These are phyloP conservation scores for Scomberomorus guttatus DNA, from an alignment of 2,797 vertebrate genomes.

Conservation along the genomic window DNA sequence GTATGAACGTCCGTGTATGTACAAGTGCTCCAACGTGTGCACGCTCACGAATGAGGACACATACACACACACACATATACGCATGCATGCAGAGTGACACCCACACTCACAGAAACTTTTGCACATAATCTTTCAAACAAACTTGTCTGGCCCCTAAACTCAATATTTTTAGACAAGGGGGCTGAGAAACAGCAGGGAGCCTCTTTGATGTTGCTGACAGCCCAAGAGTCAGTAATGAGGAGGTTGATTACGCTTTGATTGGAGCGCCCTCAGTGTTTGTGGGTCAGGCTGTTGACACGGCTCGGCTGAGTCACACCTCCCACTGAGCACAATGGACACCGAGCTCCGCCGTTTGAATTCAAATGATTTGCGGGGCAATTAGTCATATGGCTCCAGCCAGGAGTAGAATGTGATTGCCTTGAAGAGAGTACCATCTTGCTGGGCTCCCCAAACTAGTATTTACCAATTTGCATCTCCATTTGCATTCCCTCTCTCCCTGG, in stretches of 20 bases:
- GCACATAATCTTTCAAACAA: constrained; percentile 57
- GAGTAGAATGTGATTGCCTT: constrained; percentile 64
- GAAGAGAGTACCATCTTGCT: constrained; percentile 61
- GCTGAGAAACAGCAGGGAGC: constrained; percentile 50
- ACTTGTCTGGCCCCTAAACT: constrained; percentile 43
- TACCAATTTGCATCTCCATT: constrained; percentile 72
- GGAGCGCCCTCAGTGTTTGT: constrained; percentile 57
- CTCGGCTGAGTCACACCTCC: constrained; percentile 57
- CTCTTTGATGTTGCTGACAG: constrained; percentile 70
- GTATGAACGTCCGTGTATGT: constrained; percentile 7
- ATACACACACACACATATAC: constrained; percentile 5
- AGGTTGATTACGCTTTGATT: constrained; percentile 73
- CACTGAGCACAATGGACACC: constrained; percentile 55
- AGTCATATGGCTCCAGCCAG: constrained; percentile 64
- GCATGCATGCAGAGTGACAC: background rate
- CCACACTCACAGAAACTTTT: constrained; percentile 23
- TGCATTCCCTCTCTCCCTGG: constrained; percentile 62
- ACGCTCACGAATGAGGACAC: constrained; percentile 12
- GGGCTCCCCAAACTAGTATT: constrained; percentile 67
- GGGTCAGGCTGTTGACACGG: constrained; percentile 69
- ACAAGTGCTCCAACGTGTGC: background rate
- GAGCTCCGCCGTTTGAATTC: constrained; percentile 43
- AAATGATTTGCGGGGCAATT: constrained; percentile 65
- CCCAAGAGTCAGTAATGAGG: constrained; percentile 68
- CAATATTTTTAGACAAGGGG: constrained; percentile 55